Conservation (phyloP, 2,113 vertebrate species). For the Struthidea cinerea region DNA sequence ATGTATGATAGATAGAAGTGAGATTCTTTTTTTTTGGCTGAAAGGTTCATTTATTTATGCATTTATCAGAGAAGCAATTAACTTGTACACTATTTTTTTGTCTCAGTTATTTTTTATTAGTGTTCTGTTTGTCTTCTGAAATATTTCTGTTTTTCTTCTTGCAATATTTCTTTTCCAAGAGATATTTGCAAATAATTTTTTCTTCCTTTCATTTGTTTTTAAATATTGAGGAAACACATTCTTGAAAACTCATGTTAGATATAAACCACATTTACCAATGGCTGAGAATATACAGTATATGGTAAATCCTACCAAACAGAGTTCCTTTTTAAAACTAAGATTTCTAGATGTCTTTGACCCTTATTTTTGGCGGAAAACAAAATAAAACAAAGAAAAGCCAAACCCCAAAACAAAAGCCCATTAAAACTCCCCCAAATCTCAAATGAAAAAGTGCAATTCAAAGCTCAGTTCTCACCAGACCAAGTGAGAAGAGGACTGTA, state of each 20-base stretch:
- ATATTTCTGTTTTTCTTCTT: not conserved
- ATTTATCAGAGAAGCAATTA: not conserved
- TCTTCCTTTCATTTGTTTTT: not conserved
- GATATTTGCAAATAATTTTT: not conserved
- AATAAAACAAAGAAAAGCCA: not conserved
- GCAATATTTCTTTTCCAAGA: not conserved
- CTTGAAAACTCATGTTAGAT: not conserved
- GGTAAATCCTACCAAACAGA: not conserved
- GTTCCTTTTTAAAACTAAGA: not conserved
- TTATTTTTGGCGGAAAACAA: not conserved
- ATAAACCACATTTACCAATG: not conserved
- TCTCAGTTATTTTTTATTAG: not conserved
- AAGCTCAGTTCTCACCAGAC: not conserved
- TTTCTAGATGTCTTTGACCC: not conserved
- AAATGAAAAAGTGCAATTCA: not conserved
- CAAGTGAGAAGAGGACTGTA: not conserved
- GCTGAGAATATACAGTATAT: not conserved
- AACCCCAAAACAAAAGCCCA: not conserved
- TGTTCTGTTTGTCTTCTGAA: not conserved
- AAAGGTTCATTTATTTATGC: not conserved
- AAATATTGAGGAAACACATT: not conserved
- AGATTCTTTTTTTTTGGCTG: not conserved
- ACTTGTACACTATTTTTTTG: not conserved
- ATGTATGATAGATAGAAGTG: not conserved
- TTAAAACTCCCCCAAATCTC: fast-evolving